phyloP scores from a whole-genome alignment of 2,113 vertebrate genomes.

The Nematolebias whitei region DNA sequence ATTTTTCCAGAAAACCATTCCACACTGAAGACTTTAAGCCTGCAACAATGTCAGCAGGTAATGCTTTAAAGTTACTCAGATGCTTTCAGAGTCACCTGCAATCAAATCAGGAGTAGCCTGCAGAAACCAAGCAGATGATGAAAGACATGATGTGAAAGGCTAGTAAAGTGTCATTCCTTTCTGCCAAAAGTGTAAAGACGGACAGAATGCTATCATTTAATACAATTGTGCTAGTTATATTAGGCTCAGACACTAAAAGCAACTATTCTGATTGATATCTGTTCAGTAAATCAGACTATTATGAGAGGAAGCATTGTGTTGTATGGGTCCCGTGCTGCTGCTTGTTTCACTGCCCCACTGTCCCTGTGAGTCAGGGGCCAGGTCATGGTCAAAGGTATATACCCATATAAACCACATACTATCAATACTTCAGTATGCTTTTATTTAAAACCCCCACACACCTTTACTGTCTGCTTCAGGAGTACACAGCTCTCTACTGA shows the following conservation, averaged over 20 bases:
- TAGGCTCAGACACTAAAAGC: background rate
- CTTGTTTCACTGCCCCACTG: slow-evolving; percentile 80
- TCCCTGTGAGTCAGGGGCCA: slow-evolving; percentile 78
- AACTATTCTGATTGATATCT: background rate
- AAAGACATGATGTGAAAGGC: slow-evolving; percentile 12
- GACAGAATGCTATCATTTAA: background rate
- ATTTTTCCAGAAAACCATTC: slow-evolving; percentile 10
- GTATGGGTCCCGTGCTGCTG: slow-evolving; percentile 75
- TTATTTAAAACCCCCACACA: slow-evolving; percentile 27
- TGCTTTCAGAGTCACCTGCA: slow-evolving; percentile 20
- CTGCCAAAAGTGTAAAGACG: background rate
- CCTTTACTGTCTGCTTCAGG: slow-evolving; percentile 21
- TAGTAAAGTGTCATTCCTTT: background rate
- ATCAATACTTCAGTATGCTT: slow-evolving; percentile 21
- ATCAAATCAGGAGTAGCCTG: slow-evolving; percentile 25
- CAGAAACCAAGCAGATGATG: slow-evolving; percentile 17
- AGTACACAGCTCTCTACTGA: slow-evolving; percentile 42
- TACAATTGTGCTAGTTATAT: background rate
- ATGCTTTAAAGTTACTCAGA: background rate
- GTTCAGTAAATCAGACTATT: background rate
- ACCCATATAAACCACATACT: slow-evolving; percentile 15
- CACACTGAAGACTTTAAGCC: slow-evolving; percentile 15
- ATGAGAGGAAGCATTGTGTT: slow-evolving; percentile 62
- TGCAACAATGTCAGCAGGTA: slow-evolving; percentile 5
- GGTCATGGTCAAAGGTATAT: slow-evolving; percentile 65